Conservation (phyloP, 2,113 vertebrate species). For the Ammodytes marinus region DNA sequence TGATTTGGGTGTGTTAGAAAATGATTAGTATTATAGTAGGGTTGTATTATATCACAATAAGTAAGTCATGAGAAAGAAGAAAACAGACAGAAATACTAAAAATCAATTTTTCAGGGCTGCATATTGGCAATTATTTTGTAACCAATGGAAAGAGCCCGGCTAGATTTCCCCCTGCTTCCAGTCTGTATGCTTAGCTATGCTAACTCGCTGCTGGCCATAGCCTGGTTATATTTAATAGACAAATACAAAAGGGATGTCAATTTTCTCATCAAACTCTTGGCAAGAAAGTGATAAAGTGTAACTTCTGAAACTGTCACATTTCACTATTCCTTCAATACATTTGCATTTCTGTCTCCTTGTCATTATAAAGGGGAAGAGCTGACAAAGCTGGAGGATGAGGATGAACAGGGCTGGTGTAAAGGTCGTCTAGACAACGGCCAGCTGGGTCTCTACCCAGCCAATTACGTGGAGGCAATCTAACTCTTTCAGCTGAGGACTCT, state of each 20-base stretch:
- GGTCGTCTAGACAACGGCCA: slow-evolving; percentile 94
- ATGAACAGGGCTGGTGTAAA: slow-evolving; percentile 98
- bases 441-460: slow-evolving; percentile 95
- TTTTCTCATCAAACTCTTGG: not conserved
- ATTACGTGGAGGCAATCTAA: slow-evolving; percentile 95
- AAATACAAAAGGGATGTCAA: not conserved
- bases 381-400: slow-evolving; percentile 95
- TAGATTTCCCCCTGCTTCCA: not conserved
- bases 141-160: not conserved
- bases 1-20: too few relatives aligned
- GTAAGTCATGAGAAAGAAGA: not conserved
- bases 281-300: not conserved
- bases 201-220: not conserved
- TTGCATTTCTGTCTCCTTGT: slow-evolving; percentile 23
- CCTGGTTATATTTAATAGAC: not conserved
- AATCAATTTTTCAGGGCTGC: not conserved
- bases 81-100: too few relatives aligned
- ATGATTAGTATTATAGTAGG: too few relatives aligned
- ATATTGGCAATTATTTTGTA: not conserved
- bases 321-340: not conserved
- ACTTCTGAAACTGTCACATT: not conserved
- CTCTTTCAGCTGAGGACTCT: slow-evolving; percentile 39
- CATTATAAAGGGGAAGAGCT: slow-evolving; percentile 91
- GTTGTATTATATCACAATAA: not conserved
- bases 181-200: slow-evolving; percentile 9